Evolutionary conservation across 1,140 invertebrate genomes (phyloP).

Genomic region (Eriocheir sinensis): DNA sequence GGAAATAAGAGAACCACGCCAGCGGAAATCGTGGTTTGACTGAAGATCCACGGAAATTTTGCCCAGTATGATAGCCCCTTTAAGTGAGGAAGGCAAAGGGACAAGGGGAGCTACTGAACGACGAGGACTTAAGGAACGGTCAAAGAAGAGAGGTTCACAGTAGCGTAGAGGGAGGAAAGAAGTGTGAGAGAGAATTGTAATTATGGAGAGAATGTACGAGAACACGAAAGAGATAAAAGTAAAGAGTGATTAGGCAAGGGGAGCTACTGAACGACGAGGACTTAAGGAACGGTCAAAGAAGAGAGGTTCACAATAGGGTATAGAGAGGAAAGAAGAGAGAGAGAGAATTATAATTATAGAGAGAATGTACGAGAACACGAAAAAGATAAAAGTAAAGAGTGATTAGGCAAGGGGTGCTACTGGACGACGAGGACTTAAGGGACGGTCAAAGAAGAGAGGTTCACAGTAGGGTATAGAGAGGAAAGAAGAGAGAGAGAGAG

Average conservation of each 20-base stretch:
- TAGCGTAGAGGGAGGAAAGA: background rate
- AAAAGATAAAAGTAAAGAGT: background rate
- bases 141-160: background rate
- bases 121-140: background rate
- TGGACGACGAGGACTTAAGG: background rate
- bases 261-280: background rate
- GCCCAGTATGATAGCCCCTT: too few relatives aligned
- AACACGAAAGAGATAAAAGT: background rate
- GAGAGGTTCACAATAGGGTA: background rate
- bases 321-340: background rate
- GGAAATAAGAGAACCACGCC: too few relatives aligned
- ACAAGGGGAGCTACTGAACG: background rate
- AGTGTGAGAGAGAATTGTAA: background rate
- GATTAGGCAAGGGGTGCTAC: background rate
- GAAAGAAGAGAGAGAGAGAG: background rate
- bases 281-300: background rate
- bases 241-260: background rate
- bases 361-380: background rate
- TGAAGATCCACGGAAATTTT: too few relatives aligned
- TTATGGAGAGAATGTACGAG: background rate
- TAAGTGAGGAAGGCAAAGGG: background rate
- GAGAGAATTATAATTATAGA: background rate
- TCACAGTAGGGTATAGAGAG: background rate
- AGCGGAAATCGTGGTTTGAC: too few relatives aligned
- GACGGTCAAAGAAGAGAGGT: background rate